Evolutionary conservation across 2,888 invertebrate species (phyloP).

Genomic region (Pollenia labialis): DNA sequence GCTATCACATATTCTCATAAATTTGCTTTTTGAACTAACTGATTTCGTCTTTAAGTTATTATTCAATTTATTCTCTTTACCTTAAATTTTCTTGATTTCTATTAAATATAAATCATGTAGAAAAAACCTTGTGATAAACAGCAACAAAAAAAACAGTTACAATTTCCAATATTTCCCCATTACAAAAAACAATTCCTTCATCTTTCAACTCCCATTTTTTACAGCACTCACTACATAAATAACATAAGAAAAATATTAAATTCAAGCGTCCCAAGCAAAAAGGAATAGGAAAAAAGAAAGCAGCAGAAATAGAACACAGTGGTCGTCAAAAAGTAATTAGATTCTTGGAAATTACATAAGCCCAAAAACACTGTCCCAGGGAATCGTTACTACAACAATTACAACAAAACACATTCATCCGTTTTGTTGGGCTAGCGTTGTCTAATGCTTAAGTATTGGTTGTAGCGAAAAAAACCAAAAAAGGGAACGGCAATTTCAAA

Average conservation of each 20-base stretch:
- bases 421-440: too few relatives aligned
- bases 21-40: too few relatives aligned
- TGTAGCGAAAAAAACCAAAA: not conserved
- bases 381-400: conserved; percentile 53
- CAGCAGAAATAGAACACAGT: conserved; percentile 40
- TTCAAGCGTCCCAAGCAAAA: not conserved
- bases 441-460: too few relatives aligned
- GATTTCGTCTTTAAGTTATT: too few relatives aligned
- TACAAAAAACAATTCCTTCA: conserved; percentile 1
- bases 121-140: not conserved
- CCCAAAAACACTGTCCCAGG: conserved; percentile 75
- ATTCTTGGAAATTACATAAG: conserved; percentile 80
- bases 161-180: not conserved
- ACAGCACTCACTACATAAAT: not conserved
- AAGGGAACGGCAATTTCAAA: conserved; percentile 45
- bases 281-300: not conserved
- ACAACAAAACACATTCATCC: conserved; percentile 20
- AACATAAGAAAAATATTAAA: not conserved
- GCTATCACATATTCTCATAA: too few relatives aligned
- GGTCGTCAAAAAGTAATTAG: conserved; percentile 81
- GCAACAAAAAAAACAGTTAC: conserved; percentile 4
- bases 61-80: too few relatives aligned
- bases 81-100: too few relatives aligned
- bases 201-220: not conserved
- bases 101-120: not conserved